Evolutionary conservation across 2,797 vertebrate species (phyloP).

Genomic region (Microhierax caerulescens): DNA sequence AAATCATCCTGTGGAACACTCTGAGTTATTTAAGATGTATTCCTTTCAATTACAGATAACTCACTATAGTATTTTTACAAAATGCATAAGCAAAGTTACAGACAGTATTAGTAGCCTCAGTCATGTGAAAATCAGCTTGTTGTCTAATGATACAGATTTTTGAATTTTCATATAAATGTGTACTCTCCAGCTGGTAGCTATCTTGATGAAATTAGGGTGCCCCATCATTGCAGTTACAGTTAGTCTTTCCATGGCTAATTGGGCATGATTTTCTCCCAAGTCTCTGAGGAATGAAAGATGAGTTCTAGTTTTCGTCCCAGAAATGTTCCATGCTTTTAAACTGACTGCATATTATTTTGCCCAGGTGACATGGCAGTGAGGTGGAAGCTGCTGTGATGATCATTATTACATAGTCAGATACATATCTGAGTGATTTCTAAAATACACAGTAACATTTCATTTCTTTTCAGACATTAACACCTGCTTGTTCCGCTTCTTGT

Average conservation of each 20-base stretch:
- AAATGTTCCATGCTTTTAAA: neutral
- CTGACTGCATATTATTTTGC: neutral
- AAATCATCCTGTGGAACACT: neutral
- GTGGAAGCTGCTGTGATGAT: neutral
- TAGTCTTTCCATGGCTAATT: neutral
- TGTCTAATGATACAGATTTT: neutral
- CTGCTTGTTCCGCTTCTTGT: neutral
- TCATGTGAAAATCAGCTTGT: neutral
- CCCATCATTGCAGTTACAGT: neutral
- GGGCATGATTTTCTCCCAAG: neutral
- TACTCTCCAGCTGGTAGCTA: neutral
- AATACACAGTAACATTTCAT: neutral
- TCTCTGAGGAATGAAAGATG: neutral
- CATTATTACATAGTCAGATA: neutral
- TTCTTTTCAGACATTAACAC: neutral
- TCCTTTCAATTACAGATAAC: neutral
- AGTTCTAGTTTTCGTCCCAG: neutral
- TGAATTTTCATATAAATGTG: neutral
- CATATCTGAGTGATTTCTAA: neutral
- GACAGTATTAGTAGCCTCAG: neutral
- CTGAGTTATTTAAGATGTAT: neutral
- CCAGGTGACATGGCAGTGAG: neutral
- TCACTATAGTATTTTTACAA: neutral
- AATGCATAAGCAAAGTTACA: neutral
- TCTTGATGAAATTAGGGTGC: neutral